Percentiles rank a stretch among this genome's conserved stretches.
phyloP scores from a whole-genome alignment of 2,113 vertebrate species.

The Sinocyclocheilus maitianheensis region DNA sequence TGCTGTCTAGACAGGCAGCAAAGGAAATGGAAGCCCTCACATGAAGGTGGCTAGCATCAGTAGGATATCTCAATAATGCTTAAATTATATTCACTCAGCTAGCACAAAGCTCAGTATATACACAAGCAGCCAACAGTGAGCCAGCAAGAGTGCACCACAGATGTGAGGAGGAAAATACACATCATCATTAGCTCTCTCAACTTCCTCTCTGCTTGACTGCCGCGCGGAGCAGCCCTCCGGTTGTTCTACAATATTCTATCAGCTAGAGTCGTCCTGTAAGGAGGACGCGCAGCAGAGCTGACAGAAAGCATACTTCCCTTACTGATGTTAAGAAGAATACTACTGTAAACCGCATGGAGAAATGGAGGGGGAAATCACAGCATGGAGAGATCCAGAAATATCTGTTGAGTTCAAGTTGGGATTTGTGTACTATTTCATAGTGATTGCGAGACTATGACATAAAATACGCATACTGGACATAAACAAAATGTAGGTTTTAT shows the following conservation, averaged over 20 bases:
- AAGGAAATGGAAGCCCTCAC: neutral
- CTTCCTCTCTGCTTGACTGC: constrained; percentile 38
- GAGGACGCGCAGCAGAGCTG: neutral
- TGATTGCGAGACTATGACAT: neutral
- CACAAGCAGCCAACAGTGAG: constrained; percentile 21
- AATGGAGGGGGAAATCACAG: constrained; percentile 2
- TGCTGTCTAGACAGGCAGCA: neutral
- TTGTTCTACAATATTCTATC: constrained; percentile 1
- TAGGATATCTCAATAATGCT: constrained; percentile 22
- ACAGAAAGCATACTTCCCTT: constrained; percentile 17
- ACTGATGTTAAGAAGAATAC: constrained; percentile 14
- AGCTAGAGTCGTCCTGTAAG: constrained; percentile 24
- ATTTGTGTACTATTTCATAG: neutral
- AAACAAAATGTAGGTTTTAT: too few species aligned
- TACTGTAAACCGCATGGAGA: neutral
- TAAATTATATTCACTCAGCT: constrained; percentile 26
- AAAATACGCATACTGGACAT: neutral
- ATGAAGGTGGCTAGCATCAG: constrained; percentile 14
- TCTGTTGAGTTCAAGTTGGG: neutral
- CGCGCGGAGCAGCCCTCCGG: neutral
- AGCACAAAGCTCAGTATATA: constrained; percentile 5
- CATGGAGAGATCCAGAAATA: constrained; percentile 11
- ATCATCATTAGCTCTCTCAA: constrained; percentile 46
- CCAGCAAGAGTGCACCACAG: neutral
- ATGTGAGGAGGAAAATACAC: constrained; percentile 35